Percentiles rank a stretch among this genome's conserved stretches.
These are phyloP conservation scores for Neotragus moschatus DNA, from an alignment of 2,113 vertebrate species.

Conservation along the genomic window DNA sequence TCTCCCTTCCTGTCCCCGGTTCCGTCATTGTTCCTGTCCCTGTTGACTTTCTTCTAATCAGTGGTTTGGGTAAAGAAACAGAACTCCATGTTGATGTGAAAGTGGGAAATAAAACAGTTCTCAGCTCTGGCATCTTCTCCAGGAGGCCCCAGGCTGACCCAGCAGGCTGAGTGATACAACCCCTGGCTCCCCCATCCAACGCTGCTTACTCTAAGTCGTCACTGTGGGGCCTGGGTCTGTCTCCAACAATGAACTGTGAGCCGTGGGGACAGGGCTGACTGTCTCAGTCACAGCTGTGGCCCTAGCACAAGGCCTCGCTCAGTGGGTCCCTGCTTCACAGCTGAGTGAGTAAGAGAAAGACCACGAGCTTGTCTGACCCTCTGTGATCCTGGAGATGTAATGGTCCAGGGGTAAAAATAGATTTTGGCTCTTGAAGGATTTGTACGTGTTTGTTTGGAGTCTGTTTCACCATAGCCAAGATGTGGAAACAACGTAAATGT, in stretches of 20 bases:
- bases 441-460: not conserved
- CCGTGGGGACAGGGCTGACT: not conserved
- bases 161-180: not conserved
- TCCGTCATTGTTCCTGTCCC: not conserved
- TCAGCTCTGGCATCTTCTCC: not conserved
- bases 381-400: not conserved
- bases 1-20: not conserved
- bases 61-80: not conserved
- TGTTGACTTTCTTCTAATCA: not conserved
- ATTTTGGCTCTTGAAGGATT: not conserved
- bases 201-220: not conserved
- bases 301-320: not conserved
- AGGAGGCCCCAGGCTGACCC: not conserved
- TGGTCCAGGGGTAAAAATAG: not conserved
- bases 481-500: not conserved
- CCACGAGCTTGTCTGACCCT: not conserved
- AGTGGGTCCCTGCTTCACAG: not conserved
- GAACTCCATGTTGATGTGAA: not conserved
- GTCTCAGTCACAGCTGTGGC: not conserved
- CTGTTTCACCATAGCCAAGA: not conserved
- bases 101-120: not conserved
- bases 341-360: not conserved
- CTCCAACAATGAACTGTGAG: not conserved
- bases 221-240: not conserved
- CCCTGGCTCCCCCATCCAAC: not conserved